Evolutionary conservation across 35 echinoderm and acorn worm species (phyloP).

Genomic region (Diadema setosum): DNA sequence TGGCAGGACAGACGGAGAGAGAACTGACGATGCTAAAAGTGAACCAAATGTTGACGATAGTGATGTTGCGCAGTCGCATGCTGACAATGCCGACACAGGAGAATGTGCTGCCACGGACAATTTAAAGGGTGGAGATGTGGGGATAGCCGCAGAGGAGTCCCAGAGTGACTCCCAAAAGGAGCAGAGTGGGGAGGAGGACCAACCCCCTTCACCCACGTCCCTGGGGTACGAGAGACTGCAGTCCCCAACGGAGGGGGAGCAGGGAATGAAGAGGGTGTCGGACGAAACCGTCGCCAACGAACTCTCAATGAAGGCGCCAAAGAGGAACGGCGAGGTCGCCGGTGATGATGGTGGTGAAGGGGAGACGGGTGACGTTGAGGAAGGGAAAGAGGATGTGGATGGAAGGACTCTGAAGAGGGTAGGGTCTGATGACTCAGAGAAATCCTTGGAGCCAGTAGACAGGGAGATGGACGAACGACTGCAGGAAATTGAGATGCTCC

Average conservation of each 20-base stretch:
- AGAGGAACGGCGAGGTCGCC: too few relatives aligned
- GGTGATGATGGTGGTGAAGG: background rate
- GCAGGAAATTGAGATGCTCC: conserved; percentile 3
- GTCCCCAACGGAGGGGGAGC: background rate
- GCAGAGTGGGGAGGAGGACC: background rate
- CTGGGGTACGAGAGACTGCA: background rate
- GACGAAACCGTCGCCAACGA: background rate
- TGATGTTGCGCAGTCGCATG: background rate
- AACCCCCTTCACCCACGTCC: background rate
- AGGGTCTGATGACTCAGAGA: background rate
- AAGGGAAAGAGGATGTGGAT: background rate
- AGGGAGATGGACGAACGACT: background rate
- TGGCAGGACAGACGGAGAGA: background rate
- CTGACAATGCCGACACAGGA: background rate
- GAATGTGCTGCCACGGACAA: background rate
- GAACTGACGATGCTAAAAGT: background rate
- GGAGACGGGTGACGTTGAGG: conserved; percentile 21
- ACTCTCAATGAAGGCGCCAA: background rate
- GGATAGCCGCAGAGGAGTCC: background rate
- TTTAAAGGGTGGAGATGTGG: background rate
- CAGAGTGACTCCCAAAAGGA: background rate
- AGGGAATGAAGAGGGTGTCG: background rate
- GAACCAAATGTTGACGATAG: background rate
- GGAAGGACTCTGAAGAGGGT: background rate
- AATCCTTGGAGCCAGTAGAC: background rate